phyloP scores from a whole-genome alignment of 2,888 invertebrate genomes.

The Xestobium rufovillosum region DNA sequence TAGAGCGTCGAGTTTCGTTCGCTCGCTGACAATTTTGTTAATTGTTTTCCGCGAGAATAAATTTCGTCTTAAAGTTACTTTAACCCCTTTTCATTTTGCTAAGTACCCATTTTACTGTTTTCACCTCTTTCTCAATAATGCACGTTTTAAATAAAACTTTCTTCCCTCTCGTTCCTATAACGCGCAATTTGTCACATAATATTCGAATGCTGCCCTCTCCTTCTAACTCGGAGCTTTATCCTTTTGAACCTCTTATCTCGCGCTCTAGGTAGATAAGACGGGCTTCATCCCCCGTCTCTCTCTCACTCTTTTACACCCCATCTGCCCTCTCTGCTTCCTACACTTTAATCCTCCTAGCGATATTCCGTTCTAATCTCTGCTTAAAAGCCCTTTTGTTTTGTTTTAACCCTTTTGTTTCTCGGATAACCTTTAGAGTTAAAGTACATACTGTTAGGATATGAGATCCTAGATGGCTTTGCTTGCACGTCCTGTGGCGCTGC shows the following conservation, averaged over 20 bases:
- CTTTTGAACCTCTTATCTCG: too few relatives aligned
- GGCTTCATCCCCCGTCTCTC: conserved; percentile 30
- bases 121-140: conserved; percentile 31
- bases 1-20: too few relatives aligned
- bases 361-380: conserved; percentile 33
- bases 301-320: conserved; percentile 41
- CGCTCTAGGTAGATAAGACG: too few relatives aligned
- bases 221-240: too few relatives aligned
- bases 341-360: conserved; percentile 4
- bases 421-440: conserved; percentile 36
- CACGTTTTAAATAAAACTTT: too few relatives aligned
- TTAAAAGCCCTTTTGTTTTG: conserved; percentile 42
- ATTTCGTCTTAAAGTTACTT: too few relatives aligned
- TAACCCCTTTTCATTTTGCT: conserved; percentile 37
- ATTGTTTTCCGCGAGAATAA: too few relatives aligned
- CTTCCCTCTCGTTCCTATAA: conserved; percentile 38
- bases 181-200: conserved; percentile 43
- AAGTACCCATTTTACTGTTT: conserved; percentile 40
- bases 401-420: conserved; percentile 40
- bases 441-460: conserved; percentile 24
- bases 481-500: conserved; percentile 18
- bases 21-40: too few relatives aligned
- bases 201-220: conserved; percentile 29
- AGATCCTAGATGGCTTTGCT: conserved; percentile 17
- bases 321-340: neutral